Evolutionary conservation across 1,140 invertebrate genomes (phyloP).

Genomic region (Diorhabda elongata): DNA sequence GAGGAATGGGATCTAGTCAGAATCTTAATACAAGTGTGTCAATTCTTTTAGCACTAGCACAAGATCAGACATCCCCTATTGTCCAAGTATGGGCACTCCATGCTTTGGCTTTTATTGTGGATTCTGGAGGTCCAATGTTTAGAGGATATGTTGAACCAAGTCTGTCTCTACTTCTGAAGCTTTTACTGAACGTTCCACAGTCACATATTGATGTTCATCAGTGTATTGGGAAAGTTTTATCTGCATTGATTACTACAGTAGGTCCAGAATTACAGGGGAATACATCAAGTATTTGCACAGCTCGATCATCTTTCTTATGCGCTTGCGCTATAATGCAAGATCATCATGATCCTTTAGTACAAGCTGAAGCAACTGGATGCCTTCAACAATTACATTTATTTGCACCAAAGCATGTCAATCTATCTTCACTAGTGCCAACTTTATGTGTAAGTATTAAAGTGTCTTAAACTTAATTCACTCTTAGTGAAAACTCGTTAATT

Average conservation of each 20-base stretch:
- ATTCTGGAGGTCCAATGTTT: constrained; percentile 98
- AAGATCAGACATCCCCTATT: constrained; percentile 84
- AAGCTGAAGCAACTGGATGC: constrained; percentile 93
- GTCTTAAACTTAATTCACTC: no score
- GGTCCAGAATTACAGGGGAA: constrained; percentile 96
- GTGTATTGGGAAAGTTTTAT: constrained; percentile 89
- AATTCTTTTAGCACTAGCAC: constrained; percentile 88
- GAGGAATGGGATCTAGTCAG: constrained; percentile 86
- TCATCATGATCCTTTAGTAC: constrained; percentile 83
- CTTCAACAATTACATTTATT: constrained; percentile 97
- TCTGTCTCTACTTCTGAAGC: constrained; percentile 80
- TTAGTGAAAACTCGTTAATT: no score
- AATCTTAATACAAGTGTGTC: constrained; percentile 91
- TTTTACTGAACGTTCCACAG: constrained; percentile 84
- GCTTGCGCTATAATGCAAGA: constrained; percentile 92
- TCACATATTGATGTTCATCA: constrained; percentile 90
- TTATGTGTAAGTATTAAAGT: constrained; percentile 73
- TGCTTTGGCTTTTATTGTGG: constrained; percentile 90
- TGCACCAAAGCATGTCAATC: constrained; percentile 89
- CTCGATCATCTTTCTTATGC: constrained; percentile 75
- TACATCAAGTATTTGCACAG: constrained; percentile 63
- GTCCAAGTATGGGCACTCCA: constrained; percentile 97
- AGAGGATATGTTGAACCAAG: constrained; percentile 93
- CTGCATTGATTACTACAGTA: constrained; percentile 93
- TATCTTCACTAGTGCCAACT: constrained; percentile 87